These are phyloP conservation scores for Gibbula magus DNA, from an alignment of 2,888 invertebrate species.

Conservation along the genomic window DNA sequence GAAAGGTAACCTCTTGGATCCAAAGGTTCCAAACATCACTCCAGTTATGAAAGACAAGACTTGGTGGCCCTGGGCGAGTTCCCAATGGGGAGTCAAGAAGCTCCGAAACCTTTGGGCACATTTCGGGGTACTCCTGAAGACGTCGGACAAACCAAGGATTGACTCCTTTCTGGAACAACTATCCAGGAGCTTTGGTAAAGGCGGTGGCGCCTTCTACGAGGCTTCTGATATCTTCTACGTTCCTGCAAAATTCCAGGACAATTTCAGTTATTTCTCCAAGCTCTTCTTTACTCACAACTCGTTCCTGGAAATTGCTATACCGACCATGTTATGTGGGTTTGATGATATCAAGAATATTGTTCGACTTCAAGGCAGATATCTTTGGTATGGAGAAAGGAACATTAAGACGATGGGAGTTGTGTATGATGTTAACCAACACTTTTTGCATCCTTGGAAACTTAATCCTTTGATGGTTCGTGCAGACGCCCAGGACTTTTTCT, in stretches of 20 bases:
- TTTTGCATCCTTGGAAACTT: slow-evolving; percentile 16
- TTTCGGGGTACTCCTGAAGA: background rate
- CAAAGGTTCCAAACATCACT: slow-evolving; percentile 3
- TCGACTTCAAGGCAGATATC: no score
- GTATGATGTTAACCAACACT: background rate
- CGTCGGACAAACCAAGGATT: background rate
- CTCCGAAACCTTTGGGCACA: background rate
- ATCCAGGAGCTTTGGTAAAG: background rate
- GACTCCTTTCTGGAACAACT: slow-evolving; percentile 1
- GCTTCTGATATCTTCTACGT: slow-evolving; percentile 28
- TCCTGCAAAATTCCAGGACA: background rate
- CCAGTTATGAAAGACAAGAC: background rate
- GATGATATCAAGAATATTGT: no score
- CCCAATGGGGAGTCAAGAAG: background rate
- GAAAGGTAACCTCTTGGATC: background rate
- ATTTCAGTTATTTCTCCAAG: background rate
- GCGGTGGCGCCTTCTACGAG: slow-evolving; percentile 18
- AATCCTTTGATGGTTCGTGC: background rate
- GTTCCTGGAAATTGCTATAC: slow-evolving; percentile 24
- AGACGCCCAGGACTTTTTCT: background rate
- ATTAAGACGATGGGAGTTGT: background rate
- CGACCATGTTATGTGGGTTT: no score
- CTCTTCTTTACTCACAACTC: background rate
- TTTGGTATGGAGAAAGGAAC: no score
- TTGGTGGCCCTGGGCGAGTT: slow-evolving; percentile 14